A percentile compares a stretch with the other conserved stretches of the same genome.
Conservation (phyloP, 2,888 invertebrate genomes). For the Epistrophe grossulariae region DNA sequence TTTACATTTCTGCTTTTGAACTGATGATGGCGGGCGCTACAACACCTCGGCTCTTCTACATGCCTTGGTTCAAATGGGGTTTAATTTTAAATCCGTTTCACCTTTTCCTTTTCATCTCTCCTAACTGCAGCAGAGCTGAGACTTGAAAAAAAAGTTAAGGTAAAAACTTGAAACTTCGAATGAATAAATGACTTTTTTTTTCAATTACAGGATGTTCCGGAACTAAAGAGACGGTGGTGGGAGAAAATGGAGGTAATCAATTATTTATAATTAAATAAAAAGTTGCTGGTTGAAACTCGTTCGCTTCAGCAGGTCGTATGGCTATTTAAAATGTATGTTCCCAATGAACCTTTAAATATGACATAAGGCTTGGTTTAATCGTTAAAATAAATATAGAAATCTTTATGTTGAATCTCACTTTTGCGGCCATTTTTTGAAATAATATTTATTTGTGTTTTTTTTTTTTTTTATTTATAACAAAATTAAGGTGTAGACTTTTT, state of each 20-base stretch:
- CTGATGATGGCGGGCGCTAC: not conserved
- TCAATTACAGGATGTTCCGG: not conserved
- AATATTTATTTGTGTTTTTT: no score
- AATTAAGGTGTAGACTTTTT: no score
- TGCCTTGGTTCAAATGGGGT: not conserved
- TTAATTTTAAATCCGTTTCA: constrained; percentile 20
- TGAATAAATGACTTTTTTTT: not conserved
- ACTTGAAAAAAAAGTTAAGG: not conserved
- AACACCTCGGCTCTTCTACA: constrained; percentile 15
- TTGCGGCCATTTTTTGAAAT: no score
- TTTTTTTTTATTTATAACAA: no score
- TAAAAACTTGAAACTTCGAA: constrained; percentile 25
- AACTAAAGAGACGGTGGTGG: not conserved
- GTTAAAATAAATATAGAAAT: no score
- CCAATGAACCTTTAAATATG: no score
- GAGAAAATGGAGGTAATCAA: not conserved
- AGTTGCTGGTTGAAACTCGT: not conserved
- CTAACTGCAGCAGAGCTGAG: not conserved
- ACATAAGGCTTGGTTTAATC: no score
- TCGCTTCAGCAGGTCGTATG: no score
- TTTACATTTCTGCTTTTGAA: not conserved
- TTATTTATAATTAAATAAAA: not conserved
- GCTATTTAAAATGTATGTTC: no score
- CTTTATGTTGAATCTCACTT: no score
- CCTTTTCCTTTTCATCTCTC: not conserved